Percentiles rank a stretch among this genome's conserved stretches.
These are phyloP conservation scores for Drosophila bipectinata DNA, from an alignment of 1,140 invertebrate genomes.

Conservation along the genomic window DNA sequence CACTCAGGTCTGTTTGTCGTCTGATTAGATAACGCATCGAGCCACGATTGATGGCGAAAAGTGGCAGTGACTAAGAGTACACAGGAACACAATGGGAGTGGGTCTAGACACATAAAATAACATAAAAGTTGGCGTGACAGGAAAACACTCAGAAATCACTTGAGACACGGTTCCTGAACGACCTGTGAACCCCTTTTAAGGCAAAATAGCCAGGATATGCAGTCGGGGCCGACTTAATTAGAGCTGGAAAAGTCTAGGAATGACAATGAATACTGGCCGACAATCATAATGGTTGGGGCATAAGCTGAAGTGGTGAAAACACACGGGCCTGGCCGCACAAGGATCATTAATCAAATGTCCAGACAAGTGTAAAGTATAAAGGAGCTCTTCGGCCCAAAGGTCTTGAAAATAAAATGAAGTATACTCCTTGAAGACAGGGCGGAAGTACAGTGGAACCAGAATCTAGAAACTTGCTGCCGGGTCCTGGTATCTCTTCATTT, in stretches of 20 bases:
- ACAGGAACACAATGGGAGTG: conserved; percentile 11
- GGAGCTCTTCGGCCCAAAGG: conserved; percentile 19
- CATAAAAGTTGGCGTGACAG: conserved; percentile 49
- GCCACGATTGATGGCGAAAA: conserved; percentile 23
- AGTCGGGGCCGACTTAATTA: conserved; percentile 40
- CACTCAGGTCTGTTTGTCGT: conserved; percentile 21
- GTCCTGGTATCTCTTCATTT: too few species aligned
- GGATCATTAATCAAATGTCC: conserved; percentile 82
- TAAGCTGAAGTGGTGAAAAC: conserved; percentile 43
- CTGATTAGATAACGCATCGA: conserved; percentile 25
- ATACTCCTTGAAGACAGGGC: conserved; percentile 20
- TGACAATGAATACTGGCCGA: conserved; percentile 57
- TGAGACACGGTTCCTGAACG: conserved; percentile 39
- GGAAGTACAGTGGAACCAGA: conserved; percentile 29
- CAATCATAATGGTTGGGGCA: conserved; percentile 61
- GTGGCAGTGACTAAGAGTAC: conserved; percentile 38
- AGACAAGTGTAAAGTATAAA: conserved; percentile 78
- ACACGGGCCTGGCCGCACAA: conserved; percentile 52
- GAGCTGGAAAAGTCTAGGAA: conserved; percentile 40
- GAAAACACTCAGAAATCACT: conserved; percentile 52
- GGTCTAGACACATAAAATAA: conserved; percentile 44
- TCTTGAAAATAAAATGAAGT: conserved; percentile 52
- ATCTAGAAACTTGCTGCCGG: neutral
- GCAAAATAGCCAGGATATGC: conserved; percentile 25
- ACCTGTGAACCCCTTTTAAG: conserved; percentile 18